These are phyloP conservation scores for Lithodes maja DNA, from an alignment of 2,888 invertebrate species.

Conservation along the genomic window DNA sequence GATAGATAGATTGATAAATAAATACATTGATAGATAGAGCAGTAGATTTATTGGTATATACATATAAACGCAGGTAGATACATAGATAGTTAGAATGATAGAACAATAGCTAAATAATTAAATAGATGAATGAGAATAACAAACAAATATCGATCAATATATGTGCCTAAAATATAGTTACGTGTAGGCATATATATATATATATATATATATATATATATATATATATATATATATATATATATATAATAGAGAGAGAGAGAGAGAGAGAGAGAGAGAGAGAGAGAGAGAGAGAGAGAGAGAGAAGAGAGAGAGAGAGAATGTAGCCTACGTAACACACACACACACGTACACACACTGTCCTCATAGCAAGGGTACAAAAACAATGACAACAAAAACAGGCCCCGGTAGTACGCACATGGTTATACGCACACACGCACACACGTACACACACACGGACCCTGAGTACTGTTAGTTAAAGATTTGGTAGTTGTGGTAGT, in stretches of 20 bases:
- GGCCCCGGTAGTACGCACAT: neutral
- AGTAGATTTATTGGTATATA: no score
- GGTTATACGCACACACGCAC: neutral
- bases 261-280: neutral
- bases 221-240: neutral
- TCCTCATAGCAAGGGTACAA: constrained; percentile 1
- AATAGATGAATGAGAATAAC: no score
- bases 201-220: neutral
- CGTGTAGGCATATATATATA: neutral
- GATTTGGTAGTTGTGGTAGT: neutral
- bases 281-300: neutral
- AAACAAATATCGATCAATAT: no score
- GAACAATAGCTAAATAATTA: no score
- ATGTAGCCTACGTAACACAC: neutral
- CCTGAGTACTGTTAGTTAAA: neutral
- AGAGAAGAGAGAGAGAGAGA: constrained; percentile 1
- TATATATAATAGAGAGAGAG: neutral
- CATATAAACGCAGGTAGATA: no score
- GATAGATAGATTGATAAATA: no score
- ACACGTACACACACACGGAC: neutral
- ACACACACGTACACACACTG: neutral
- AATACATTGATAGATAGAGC: no score
- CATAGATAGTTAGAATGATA: no score
- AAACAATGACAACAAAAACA: neutral
- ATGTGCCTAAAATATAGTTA: neutral